These are phyloP conservation scores for Gallinago stenura DNA, from an alignment of 2,797 vertebrate genomes.

Conservation along the genomic window DNA sequence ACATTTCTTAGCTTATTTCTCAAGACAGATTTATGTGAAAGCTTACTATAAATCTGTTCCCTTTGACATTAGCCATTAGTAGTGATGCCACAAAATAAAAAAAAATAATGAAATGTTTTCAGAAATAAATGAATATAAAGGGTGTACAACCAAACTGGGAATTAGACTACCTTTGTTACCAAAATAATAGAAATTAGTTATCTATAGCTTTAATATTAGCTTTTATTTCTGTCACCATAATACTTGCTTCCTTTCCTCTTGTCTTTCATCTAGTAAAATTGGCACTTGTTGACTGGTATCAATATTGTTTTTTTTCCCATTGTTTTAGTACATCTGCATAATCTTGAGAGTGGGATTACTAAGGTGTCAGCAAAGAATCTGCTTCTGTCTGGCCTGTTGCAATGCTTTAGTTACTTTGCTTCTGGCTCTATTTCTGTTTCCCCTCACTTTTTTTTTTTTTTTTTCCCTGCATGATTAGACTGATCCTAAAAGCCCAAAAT, in stretches of 20 bases:
- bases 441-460: background rate
- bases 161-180: background rate
- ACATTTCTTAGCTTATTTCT: background rate
- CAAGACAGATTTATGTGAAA: background rate
- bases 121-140: conserved; percentile 26
- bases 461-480: background rate
- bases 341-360: background rate
- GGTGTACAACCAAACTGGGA: background rate
- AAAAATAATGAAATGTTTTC: background rate
- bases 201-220: background rate
- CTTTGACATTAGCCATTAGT: background rate
- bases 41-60: conserved; percentile 27
- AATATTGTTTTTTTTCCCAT: fast-evolving
- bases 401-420: background rate
- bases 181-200: background rate
- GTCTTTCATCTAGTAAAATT: background rate
- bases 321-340: background rate
- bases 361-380: background rate
- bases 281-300: background rate
- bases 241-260: background rate
- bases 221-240: background rate
- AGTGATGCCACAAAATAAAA: conserved; percentile 12
- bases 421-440: background rate
- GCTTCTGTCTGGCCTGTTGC: background rate
- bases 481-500: background rate